Evolutionary conservation across 2,888 invertebrate species (phyloP).

Genomic region (Micropterix aruncella): DNA sequence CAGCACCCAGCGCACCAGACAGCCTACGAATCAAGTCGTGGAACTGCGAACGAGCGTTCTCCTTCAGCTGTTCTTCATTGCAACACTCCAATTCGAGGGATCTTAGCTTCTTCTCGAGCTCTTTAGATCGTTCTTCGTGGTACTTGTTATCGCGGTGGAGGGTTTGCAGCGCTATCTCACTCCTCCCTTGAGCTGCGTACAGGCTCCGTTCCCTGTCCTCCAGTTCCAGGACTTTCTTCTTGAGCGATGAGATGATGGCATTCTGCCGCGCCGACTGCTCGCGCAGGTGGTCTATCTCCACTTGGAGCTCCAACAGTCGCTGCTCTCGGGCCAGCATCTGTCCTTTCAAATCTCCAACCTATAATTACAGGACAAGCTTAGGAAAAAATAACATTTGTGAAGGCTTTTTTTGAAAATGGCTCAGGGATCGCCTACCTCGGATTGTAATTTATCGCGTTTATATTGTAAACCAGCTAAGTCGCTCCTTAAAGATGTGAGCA

Average conservation of each 20-base stretch:
- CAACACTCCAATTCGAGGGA: conserved; percentile 57
- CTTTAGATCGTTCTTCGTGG: conserved; percentile 64
- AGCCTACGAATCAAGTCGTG: conserved; percentile 61
- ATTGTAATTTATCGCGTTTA: conserved; percentile 64
- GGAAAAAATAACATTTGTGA: background rate
- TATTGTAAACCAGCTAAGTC: conserved; percentile 75
- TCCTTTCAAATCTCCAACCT: conserved; percentile 59
- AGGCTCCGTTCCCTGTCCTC: conserved; percentile 65
- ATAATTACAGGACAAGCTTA: conserved; percentile 13
- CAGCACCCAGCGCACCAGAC: conserved; percentile 55
- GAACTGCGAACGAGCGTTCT: conserved; percentile 49
- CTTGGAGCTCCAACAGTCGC: conserved; percentile 59
- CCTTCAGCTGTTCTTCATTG: conserved; percentile 62
- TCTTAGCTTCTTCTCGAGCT: conserved; percentile 59
- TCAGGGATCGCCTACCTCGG: conserved; percentile 42
- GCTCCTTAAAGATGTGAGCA: conserved; percentile 63
- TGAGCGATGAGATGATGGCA: conserved; percentile 64
- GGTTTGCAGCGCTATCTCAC: conserved; percentile 59
- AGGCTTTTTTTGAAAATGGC: background rate
- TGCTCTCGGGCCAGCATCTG: conserved; percentile 58
- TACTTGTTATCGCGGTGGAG: conserved; percentile 57
- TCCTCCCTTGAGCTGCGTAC: conserved; percentile 43
- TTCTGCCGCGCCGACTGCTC: conserved; percentile 75
- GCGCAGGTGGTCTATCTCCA: conserved; percentile 63
- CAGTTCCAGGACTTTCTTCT: conserved; percentile 63